Evolutionary conservation across 1,140 invertebrate species (phyloP).

Genomic region (Contarinia nasturtii): DNA sequence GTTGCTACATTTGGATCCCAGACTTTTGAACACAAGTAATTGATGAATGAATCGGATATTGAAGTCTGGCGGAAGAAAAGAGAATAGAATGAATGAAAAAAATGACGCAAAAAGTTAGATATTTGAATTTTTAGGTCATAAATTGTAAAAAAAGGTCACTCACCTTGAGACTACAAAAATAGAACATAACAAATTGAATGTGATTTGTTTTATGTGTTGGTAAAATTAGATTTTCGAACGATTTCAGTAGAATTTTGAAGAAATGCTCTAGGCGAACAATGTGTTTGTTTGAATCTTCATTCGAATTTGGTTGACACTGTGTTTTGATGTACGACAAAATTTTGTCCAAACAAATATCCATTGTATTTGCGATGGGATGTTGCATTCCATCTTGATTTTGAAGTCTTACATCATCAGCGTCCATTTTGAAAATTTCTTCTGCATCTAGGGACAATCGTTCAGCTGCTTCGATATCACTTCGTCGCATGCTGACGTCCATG

Average conservation of each 20-base stretch:
- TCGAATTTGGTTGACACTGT: too few species aligned
- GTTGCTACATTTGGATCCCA: slow-evolving; percentile 39
- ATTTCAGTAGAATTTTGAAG: slow-evolving; percentile 26
- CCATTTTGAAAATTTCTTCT: slow-evolving; percentile 28
- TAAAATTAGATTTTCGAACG: slow-evolving; percentile 55
- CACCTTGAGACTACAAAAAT: slow-evolving; percentile 46
- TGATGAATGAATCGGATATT: slow-evolving; percentile 46
- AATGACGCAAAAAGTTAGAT: neutral
- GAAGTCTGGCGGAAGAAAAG: slow-evolving; percentile 10
- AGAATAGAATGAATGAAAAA: too few species aligned
- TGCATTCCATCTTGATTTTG: slow-evolving; percentile 15
- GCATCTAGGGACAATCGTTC: slow-evolving; percentile 20
- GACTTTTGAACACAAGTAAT: slow-evolving; percentile 56
- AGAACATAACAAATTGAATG: slow-evolving; percentile 64
- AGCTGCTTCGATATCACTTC: slow-evolving; percentile 29
- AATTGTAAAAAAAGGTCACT: neutral
- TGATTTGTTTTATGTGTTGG: slow-evolving; percentile 52
- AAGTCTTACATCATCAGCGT: slow-evolving; percentile 18
- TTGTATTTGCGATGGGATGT: slow-evolving; percentile 29
- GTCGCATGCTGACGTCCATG: slow-evolving; percentile 44
- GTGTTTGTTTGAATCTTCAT: slow-evolving; percentile 3
- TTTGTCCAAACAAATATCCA: slow-evolving; percentile 43
- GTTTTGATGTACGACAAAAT: slow-evolving; percentile 35
- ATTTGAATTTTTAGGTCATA: neutral
- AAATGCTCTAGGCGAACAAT: slow-evolving; percentile 4